Conservation (phyloP, 2,113 vertebrate species). For the Rhabdornis inornatus region DNA sequence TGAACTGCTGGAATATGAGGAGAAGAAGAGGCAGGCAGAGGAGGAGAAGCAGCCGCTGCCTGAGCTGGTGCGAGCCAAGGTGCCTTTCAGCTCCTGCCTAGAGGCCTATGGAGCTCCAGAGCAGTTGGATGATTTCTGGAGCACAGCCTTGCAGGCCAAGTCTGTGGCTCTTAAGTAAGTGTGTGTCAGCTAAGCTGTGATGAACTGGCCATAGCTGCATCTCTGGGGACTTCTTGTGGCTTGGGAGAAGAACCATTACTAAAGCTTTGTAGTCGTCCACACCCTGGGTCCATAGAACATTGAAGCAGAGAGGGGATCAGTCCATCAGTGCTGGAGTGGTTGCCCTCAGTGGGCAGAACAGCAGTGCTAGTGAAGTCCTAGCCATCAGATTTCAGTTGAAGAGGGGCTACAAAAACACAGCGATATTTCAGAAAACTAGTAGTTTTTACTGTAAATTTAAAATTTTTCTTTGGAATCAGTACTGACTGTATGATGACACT, state of each 20-base stretch:
- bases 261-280: neutral
- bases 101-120: slow-evolving; percentile 93
- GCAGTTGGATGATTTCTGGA: slow-evolving; percentile 97
- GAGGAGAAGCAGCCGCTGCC: slow-evolving; percentile 81
- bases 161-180: slow-evolving; percentile 96
- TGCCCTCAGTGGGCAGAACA: neutral
- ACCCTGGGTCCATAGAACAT: neutral
- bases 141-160: slow-evolving; percentile 94
- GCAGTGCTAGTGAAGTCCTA: neutral
- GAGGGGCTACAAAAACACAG: neutral
- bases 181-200: neutral
- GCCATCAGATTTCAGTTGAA: neutral
- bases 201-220: neutral
- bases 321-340: neutral
- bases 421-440: neutral
- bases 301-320: neutral
- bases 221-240: neutral
- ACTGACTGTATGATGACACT: neutral
- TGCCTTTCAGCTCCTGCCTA: slow-evolving; percentile 94
- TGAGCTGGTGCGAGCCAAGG: slow-evolving; percentile 86
- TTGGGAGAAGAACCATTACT: neutral
- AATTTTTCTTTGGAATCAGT: neutral
- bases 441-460: neutral
- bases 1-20: slow-evolving; percentile 92
- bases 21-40: slow-evolving; percentile 88